A percentile compares a stretch with the other conserved stretches of the same genome.
phyloP scores from a whole-genome alignment of 1,140 invertebrate species.

The Panonychus citri region DNA sequence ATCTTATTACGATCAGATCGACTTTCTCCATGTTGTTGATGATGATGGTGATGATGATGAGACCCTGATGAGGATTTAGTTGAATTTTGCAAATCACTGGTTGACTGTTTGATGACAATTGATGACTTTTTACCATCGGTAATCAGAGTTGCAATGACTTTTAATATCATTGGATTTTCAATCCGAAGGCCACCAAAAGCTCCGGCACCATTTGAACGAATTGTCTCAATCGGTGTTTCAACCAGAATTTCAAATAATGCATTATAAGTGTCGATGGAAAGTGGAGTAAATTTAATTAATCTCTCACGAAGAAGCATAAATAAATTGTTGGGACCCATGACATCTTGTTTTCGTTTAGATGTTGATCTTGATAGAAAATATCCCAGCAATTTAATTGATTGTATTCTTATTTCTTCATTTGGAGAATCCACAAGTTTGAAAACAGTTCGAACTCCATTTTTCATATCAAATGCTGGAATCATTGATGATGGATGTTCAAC shows the following conservation, averaged over 20 bases:
- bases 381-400: slow-evolving; percentile 73
- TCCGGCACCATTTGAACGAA: neutral
- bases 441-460: slow-evolving; percentile 80
- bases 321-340: slow-evolving; percentile 92
- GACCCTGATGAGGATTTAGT: too few species aligned
- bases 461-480: slow-evolving; percentile 93
- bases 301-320: slow-evolving; percentile 85
- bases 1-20: neutral
- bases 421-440: slow-evolving; percentile 87
- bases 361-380: slow-evolving; percentile 36
- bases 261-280: slow-evolving; percentile 50
- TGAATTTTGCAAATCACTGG: neutral
- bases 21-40: too few species aligned
- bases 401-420: slow-evolving; percentile 79
- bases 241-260: slow-evolving; percentile 62
- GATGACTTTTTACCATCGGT: slow-evolving; percentile 7
- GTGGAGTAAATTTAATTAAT: slow-evolving; percentile 30
- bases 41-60: too few species aligned
- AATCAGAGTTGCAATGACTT: slow-evolving; percentile 71
- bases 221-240: slow-evolving; percentile 3
- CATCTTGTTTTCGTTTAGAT: slow-evolving; percentile 72
- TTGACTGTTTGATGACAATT: neutral
- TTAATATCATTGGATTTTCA: slow-evolving; percentile 58
- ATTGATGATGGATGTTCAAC: slow-evolving; percentile 92
- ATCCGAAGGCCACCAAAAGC: slow-evolving; percentile 3